Conservation (phyloP, 2,888 invertebrate species). For the Theretra japonica region DNA sequence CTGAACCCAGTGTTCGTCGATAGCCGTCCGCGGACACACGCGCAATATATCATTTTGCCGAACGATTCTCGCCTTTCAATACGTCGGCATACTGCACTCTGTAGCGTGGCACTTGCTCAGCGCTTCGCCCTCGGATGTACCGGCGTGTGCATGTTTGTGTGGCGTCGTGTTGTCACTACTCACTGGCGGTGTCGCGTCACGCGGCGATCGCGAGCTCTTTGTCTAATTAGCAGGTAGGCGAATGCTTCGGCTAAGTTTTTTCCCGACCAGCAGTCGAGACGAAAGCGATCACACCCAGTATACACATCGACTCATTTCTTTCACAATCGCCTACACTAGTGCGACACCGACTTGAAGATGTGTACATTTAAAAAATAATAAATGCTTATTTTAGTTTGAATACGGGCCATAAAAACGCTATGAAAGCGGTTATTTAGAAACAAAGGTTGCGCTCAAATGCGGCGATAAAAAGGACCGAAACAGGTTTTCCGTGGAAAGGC, state of each 20-base stretch:
- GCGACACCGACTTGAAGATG: background rate
- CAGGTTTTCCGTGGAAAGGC: slow-evolving; percentile 75
- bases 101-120: slow-evolving; percentile 29
- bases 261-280: slow-evolving; percentile 43
- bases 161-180: slow-evolving; percentile 68
- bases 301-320: slow-evolving; percentile 32
- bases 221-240: slow-evolving; percentile 82
- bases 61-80: slow-evolving; percentile 52
- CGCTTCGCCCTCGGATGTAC: slow-evolving; percentile 59
- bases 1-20: slow-evolving; percentile 72
- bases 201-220: slow-evolving; percentile 74
- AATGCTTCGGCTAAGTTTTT: slow-evolving; percentile 63
- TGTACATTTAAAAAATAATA: slow-evolving; percentile 39
- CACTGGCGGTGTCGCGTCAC: slow-evolving; percentile 38
- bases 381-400: slow-evolving; percentile 39
- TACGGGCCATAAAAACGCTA: slow-evolving; percentile 42
- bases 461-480: slow-evolving; percentile 71
- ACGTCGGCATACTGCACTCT: background rate
- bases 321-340: slow-evolving; percentile 24
- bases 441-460: slow-evolving; percentile 62
- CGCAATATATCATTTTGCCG: slow-evolving; percentile 55
- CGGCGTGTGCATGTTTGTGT: slow-evolving; percentile 74
- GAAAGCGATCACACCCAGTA: slow-evolving; percentile 48
- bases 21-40: slow-evolving; percentile 72
- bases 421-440: slow-evolving; percentile 57